These are phyloP conservation scores for Rhea americana DNA, from an alignment of 2,113 vertebrate genomes.

Conservation along the genomic window DNA sequence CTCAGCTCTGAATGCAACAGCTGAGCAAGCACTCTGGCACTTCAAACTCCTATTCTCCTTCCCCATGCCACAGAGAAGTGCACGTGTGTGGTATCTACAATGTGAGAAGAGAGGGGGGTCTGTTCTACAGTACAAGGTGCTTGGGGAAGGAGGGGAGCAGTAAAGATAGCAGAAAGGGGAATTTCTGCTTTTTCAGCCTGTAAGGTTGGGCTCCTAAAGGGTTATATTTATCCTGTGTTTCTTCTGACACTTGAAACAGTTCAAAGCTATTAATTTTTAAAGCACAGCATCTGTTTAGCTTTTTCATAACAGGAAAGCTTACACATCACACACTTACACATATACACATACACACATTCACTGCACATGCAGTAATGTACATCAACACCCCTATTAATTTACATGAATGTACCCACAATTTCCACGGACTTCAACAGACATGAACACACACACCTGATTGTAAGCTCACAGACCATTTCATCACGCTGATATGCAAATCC, in stretches of 20 bases:
- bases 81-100: neutral
- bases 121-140: neutral
- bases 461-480: neutral
- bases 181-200: neutral
- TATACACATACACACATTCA: neutral
- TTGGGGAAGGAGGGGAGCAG: neutral
- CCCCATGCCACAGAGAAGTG: neutral
- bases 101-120: neutral
- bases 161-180: neutral
- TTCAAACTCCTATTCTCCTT: neutral
- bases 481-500: neutral
- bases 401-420: neutral
- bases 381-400: neutral
- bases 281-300: constrained; percentile 77
- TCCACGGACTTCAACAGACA: neutral
- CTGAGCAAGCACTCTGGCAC: neutral
- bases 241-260: constrained; percentile 81
- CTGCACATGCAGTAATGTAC: neutral
- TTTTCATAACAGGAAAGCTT: constrained; percentile 63
- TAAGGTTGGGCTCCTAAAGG: constrained; percentile 56
- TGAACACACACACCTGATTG: neutral
- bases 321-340: constrained; percentile 29
- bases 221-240: constrained; percentile 67
- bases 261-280: constrained; percentile 83
- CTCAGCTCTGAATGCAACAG: neutral